Percentiles rank a stretch among this genome's conserved stretches.
Evolutionary conservation across 2,797 vertebrate species (phyloP).

Genomic region (Falco cherrug): DNA sequence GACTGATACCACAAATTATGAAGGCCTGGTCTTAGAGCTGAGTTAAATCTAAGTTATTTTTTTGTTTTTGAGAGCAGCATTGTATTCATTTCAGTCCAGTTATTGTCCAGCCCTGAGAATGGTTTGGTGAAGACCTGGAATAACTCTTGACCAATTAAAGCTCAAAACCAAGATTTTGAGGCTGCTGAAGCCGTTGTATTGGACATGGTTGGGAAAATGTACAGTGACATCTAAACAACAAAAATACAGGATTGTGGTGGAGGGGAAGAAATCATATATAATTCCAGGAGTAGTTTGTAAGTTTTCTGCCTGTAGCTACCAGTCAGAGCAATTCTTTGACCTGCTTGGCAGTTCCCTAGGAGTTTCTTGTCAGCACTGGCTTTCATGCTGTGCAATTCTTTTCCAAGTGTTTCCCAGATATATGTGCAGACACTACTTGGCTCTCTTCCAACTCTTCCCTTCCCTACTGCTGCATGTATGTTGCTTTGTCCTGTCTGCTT

Average conservation of each 20-base stretch:
- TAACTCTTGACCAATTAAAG: neutral
- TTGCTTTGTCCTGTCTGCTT: neutral
- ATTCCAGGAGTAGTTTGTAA: neutral
- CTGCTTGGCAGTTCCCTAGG: neutral
- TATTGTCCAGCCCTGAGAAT: neutral
- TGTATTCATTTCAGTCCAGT: neutral
- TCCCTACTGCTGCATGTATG: neutral
- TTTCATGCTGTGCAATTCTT: neutral
- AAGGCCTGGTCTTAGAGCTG: neutral
- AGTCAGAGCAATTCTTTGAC: neutral
- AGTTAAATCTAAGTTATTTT: neutral
- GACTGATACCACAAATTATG: neutral
- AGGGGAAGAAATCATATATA: neutral
- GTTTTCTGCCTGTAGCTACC: neutral
- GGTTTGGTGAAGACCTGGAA: neutral
- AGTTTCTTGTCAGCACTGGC: conserved; percentile 30
- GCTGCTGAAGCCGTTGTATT: neutral
- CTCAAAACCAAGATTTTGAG: neutral
- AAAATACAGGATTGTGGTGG: neutral
- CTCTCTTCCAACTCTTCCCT: neutral
- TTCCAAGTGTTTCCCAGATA: neutral
- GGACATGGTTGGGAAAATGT: neutral
- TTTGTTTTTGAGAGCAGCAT: neutral
- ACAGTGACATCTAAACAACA: neutral
- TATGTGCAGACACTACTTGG: neutral